Evolutionary conservation across 1,140 invertebrate genomes (phyloP).

Genomic region (Holcopasites calliopsidis): DNA sequence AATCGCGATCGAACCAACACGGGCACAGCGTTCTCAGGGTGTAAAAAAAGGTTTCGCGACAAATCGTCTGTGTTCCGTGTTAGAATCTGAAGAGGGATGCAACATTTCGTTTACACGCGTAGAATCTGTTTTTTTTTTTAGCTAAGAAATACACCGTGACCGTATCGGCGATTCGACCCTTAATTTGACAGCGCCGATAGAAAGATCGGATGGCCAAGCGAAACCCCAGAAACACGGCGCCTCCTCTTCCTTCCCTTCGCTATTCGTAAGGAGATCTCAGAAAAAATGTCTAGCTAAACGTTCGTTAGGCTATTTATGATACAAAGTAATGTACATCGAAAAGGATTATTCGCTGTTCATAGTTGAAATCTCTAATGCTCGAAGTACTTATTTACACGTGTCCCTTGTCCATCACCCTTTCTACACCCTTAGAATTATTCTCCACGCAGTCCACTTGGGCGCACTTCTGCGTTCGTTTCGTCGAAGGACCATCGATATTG

Average conservation of each 20-base stretch:
- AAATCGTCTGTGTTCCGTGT: neutral
- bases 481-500: conserved; percentile 24
- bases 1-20: conserved; percentile 52
- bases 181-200: conserved; percentile 2
- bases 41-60: no score
- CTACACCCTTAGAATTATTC: neutral
- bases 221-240: neutral
- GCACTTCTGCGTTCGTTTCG: conserved; percentile 20
- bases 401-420: neutral
- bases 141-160: no score
- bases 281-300: conserved; percentile 39
- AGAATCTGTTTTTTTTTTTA: no score
- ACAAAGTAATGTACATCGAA: conserved; percentile 47
- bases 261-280: conserved; percentile 21
- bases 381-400: conserved; percentile 39
- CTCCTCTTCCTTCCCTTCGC: neutral
- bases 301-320: conserved; percentile 33
- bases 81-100: no score
- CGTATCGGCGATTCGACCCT: neutral
- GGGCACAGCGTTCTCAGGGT: no score
- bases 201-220: conserved; percentile 15
- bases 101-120: no score
- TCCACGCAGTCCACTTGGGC: conserved; percentile 7
- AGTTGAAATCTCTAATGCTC: conserved; percentile 34
- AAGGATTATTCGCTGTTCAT: conserved; percentile 35